These are phyloP conservation scores for Tetrao urogallus DNA, from an alignment of 2,113 vertebrate species.

Conservation along the genomic window DNA sequence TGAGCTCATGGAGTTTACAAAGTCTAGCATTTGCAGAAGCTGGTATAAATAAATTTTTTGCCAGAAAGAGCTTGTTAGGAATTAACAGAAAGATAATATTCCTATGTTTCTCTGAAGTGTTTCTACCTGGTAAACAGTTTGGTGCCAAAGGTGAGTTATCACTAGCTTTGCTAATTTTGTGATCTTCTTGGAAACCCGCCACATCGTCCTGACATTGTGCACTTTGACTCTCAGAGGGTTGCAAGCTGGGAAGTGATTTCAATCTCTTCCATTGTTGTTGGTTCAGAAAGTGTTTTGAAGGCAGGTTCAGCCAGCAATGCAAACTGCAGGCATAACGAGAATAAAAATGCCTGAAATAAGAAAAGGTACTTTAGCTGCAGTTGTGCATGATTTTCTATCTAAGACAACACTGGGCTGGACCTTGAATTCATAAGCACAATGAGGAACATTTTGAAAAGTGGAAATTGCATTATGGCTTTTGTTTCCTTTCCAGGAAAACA, in stretches of 20 bases:
- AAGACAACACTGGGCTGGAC: background rate
- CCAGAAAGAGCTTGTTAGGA: background rate
- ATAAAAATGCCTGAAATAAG: background rate
- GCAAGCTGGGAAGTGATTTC: background rate
- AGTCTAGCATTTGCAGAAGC: background rate
- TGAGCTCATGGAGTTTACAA: background rate
- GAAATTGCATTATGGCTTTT: slow-evolving; percentile 22
- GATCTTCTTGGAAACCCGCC: background rate
- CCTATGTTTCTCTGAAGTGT: background rate
- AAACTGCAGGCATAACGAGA: background rate
- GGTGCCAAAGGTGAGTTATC: background rate
- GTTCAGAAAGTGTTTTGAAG: background rate
- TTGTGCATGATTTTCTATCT: background rate
- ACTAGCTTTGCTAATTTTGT: background rate
- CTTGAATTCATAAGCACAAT: background rate
- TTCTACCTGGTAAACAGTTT: background rate
- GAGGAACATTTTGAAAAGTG: background rate
- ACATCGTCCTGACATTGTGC: accelerated
- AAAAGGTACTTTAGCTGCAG: background rate
- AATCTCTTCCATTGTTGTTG: background rate
- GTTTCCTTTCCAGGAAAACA: slow-evolving; percentile 29
- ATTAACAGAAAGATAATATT: background rate
- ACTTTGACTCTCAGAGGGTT: background rate
- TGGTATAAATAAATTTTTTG: background rate
- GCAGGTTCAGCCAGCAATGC: background rate